Evolutionary conservation across 1,140 invertebrate species (phyloP).

Genomic region (Heliconius nattereri): DNA sequence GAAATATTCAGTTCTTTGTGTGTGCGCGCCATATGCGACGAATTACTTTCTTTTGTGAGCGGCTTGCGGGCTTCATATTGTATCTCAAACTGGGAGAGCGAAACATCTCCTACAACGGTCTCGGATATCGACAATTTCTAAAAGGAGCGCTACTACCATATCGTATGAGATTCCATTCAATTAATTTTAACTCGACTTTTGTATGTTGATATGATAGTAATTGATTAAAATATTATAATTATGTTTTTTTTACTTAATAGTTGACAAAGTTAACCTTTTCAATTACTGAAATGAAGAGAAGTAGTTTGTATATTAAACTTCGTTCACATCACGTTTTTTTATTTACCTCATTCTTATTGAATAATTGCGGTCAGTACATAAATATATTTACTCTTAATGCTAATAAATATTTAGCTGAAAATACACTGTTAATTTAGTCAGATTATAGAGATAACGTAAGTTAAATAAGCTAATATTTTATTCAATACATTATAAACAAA

Average conservation of each 20-base stretch:
- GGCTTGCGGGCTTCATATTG: constrained; percentile 46
- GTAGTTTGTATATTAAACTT: background rate
- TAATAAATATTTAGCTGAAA: background rate
- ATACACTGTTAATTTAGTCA: background rate
- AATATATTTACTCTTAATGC: too few relatives aligned
- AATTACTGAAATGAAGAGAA: background rate
- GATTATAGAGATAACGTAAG: background rate
- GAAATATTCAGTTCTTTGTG: constrained; percentile 56
- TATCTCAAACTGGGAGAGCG: constrained; percentile 42
- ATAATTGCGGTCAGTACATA: too few relatives aligned
- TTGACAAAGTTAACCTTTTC: background rate
- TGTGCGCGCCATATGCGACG: constrained; percentile 55
- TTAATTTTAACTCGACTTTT: background rate
- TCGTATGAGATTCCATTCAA: constrained; percentile 26
- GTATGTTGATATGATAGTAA: background rate
- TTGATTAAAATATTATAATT: background rate
- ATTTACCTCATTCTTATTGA: too few relatives aligned
- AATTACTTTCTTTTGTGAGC: constrained; percentile 58
- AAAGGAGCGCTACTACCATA: constrained; percentile 40
- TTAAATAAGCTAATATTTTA: background rate
- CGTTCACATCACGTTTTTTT: background rate
- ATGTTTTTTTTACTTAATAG: too few relatives aligned
- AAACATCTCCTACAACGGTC: constrained; percentile 42
- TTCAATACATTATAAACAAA: background rate
- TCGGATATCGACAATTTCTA: constrained; percentile 30